Conservation (phyloP, 2,888 invertebrate genomes). For the Lepetodrilus schrolli region DNA sequence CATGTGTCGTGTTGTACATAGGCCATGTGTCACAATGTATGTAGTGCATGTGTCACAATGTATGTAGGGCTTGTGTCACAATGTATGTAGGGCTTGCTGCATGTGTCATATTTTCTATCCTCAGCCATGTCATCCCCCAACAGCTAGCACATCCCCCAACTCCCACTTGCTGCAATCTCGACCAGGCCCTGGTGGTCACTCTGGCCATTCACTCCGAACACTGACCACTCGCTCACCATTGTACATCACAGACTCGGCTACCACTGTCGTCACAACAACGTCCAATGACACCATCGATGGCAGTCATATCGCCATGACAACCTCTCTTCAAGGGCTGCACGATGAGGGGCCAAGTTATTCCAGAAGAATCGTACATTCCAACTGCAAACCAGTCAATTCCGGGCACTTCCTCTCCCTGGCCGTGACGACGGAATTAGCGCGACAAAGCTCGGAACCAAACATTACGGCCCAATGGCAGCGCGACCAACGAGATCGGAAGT, state of each 20-base stretch:
- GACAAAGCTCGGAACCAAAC: constrained; percentile 3
- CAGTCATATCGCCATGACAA: not conserved
- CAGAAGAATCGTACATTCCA: not conserved
- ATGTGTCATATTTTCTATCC: too few relatives aligned
- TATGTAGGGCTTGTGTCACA: too few relatives aligned
- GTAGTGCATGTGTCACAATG: too few relatives aligned
- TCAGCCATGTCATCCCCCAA: too few relatives aligned
- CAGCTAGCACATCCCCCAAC: too few relatives aligned
- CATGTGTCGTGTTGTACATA: too few relatives aligned
- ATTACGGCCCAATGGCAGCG: not conserved
- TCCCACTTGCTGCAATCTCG: not conserved
- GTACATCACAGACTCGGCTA: not conserved
- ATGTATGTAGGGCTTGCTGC: too few relatives aligned
- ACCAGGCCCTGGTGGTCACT: not conserved
- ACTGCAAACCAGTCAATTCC: not conserved
- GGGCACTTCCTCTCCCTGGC: not conserved
- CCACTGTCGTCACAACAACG: not conserved
- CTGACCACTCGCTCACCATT: not conserved
- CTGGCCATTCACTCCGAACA: not conserved
- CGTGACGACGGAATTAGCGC: not conserved
- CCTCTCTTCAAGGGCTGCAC: not conserved
- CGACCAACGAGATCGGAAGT: not conserved
- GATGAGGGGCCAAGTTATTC: constrained; percentile 8
- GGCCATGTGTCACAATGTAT: too few relatives aligned
- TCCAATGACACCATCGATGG: not conserved